These are phyloP conservation scores for Stichodactyla mertensii DNA, from an alignment of 64 coral and sea anemone species.

Conservation along the genomic window DNA sequence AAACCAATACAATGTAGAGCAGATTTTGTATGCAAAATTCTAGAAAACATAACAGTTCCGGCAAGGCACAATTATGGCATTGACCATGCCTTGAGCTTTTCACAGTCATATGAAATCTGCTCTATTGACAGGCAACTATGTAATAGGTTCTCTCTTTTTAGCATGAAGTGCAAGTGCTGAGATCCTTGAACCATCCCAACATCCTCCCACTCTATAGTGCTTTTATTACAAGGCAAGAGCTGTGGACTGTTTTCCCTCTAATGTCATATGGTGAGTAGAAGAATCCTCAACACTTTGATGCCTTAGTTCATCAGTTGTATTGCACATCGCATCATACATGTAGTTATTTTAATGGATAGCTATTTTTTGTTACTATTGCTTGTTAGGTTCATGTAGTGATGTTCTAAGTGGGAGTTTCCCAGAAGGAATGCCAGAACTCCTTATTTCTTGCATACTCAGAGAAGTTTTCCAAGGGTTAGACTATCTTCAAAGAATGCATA, in stretches of 20 bases:
- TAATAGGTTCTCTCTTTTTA: constrained; percentile 7
- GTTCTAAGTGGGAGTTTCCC: constrained; percentile 53
- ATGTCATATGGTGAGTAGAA: constrained; percentile 81
- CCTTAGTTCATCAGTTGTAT: background rate
- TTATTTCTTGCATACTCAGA: constrained; percentile 79
- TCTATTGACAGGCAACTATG: background rate
- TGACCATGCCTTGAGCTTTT: too few relatives aligned
- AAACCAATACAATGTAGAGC: too few relatives aligned
- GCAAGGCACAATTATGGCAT: too few relatives aligned
- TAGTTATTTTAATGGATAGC: background rate
- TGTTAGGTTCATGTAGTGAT: constrained; percentile 72
- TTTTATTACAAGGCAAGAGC: constrained; percentile 77
- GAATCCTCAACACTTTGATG: background rate
- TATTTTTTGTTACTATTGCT: too few relatives aligned
- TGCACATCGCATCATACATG: background rate
- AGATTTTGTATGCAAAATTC: too few relatives aligned
- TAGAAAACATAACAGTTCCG: too few relatives aligned
- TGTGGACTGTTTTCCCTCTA: constrained; percentile 71
- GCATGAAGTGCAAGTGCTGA: constrained; percentile 83
- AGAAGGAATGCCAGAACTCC: constrained; percentile 72
- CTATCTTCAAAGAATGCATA: constrained; percentile 80
- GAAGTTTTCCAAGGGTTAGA: constrained; percentile 84
- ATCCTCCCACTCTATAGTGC: constrained; percentile 76
- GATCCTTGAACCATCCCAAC: constrained; percentile 79
- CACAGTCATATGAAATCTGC: too few relatives aligned